phyloP scores from a whole-genome alignment of 2,888 invertebrate species.

The Calameuta idolon region DNA sequence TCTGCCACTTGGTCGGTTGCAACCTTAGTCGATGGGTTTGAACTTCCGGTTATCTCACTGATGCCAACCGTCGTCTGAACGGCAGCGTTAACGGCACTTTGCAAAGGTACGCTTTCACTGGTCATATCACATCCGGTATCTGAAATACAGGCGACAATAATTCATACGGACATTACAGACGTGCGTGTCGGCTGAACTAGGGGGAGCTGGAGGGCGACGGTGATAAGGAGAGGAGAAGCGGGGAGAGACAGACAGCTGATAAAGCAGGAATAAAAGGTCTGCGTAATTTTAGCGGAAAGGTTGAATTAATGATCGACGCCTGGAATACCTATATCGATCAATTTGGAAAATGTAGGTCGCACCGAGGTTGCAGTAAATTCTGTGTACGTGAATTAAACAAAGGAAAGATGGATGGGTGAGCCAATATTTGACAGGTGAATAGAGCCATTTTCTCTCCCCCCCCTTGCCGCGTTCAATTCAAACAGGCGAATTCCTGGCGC shows the following conservation, averaged over 20 bases:
- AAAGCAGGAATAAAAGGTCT: not conserved
- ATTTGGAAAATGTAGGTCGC: not conserved
- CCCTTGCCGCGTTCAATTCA: not conserved
- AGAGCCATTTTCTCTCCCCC: not conserved
- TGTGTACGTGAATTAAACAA: not conserved
- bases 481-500: not conserved
- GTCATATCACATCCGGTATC: slow-evolving; percentile 55
- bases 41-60: slow-evolving; percentile 57
- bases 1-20: slow-evolving; percentile 60
- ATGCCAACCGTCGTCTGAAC: slow-evolving; percentile 60
- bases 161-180: not conserved
- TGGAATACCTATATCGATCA: not conserved
- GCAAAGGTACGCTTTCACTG: slow-evolving; percentile 59
- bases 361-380: not conserved
- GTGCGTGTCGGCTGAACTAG: not conserved
- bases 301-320: not conserved
- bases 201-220: not conserved
- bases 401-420: not conserved
- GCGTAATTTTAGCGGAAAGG: not conserved
- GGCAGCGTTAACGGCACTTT: slow-evolving; percentile 56
- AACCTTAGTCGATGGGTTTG: slow-evolving; percentile 52
- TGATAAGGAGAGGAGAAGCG: too few relatives aligned
- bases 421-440: not conserved
- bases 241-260: not conserved
- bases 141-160: slow-evolving; percentile 39